Evolutionary conservation across 2,797 vertebrate genomes (phyloP).

Genomic region (Decapterus maruadsi): DNA sequence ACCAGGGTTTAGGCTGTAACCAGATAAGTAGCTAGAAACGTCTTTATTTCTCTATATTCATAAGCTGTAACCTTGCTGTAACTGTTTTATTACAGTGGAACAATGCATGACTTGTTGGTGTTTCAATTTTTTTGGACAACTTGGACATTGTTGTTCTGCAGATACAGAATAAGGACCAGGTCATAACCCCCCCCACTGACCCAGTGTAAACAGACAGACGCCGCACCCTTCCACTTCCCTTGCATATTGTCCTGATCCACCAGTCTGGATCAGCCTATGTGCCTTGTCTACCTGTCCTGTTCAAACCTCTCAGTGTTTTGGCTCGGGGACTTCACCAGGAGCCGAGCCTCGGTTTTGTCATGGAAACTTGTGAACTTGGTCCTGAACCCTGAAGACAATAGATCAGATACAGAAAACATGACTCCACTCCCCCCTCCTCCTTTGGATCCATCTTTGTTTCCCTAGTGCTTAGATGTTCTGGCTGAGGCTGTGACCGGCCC

Average conservation of each 20-base stretch:
- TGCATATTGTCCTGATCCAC: constrained; percentile 56
- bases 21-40: too few species aligned
- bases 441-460: not conserved
- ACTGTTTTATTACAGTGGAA: too few species aligned
- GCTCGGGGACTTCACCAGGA: constrained; percentile 49
- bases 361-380: constrained; percentile 72
- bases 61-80: too few species aligned
- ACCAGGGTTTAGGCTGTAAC: too few species aligned
- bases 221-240: constrained; percentile 71
- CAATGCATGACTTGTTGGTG: too few species aligned
- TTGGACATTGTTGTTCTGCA: constrained; percentile 23
- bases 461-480: too few species aligned
- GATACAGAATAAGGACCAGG: constrained; percentile 29
- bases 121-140: not conserved
- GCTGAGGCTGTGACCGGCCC: too few species aligned
- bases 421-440: constrained; percentile 24
- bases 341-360: constrained; percentile 60
- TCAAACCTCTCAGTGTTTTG: constrained; percentile 53
- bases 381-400: constrained; percentile 64
- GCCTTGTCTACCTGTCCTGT: constrained; percentile 63
- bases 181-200: constrained; percentile 1
- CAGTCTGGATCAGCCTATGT: constrained; percentile 45
- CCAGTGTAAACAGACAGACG: constrained; percentile 56
- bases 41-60: too few species aligned
- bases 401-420: constrained; percentile 54